These are phyloP conservation scores for Tenthredo distinguenda DNA, from an alignment of 2,888 invertebrate genomes.

Conservation along the genomic window DNA sequence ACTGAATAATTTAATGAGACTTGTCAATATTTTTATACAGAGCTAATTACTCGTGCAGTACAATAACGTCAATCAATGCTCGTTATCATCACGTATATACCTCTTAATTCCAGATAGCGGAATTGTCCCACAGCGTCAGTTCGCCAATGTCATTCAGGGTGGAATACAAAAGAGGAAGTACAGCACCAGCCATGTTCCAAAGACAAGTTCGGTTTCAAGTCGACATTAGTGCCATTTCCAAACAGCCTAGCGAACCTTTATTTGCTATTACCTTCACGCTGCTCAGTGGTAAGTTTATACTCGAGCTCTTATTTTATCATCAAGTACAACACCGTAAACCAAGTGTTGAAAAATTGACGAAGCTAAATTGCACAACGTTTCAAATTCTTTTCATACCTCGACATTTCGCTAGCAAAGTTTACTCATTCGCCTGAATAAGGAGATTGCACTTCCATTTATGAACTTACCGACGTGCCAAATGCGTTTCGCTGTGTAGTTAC, in stretches of 20 bases:
- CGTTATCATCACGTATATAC: neutral
- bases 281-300: constrained; percentile 87
- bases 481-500: neutral
- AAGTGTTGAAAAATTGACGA: neutral
- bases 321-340: neutral
- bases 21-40: neutral
- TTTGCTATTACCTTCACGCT: constrained; percentile 97
- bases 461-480: neutral
- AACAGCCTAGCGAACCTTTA: constrained; percentile 87
- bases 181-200: constrained; percentile 97
- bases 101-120: constrained; percentile 88
- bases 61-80: neutral
- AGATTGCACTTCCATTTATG: constrained; percentile 4
- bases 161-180: constrained; percentile 96
- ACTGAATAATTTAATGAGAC: neutral
- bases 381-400: neutral
- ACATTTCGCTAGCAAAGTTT: neutral
- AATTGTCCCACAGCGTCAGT: constrained; percentile 97
- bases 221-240: constrained; percentile 91
- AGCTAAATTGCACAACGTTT: neutral
- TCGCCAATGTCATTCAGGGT: constrained; percentile 99
- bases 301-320: neutral
- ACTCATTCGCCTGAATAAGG: neutral
- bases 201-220: constrained; percentile 97
- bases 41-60: neutral